Conservation (phyloP, 2,113 vertebrate genomes). For the Bubo bubo region DNA sequence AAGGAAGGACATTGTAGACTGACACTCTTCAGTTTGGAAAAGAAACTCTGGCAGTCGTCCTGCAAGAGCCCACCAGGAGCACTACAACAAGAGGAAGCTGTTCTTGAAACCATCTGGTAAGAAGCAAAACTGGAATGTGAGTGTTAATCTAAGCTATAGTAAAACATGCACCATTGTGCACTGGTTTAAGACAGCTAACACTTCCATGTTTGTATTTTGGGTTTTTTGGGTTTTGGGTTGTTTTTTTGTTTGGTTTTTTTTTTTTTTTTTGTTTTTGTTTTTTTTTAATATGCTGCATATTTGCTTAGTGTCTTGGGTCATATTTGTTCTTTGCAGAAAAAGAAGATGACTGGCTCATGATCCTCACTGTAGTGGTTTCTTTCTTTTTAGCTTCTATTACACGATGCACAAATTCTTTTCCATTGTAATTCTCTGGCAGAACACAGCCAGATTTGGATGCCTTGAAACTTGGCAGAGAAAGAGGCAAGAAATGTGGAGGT, state of each 20-base stretch:
- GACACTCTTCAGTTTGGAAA: neutral
- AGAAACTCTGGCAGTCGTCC: neutral
- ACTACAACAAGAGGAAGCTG: neutral
- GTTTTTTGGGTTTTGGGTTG: too few relatives aligned
- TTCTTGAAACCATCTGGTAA: neutral
- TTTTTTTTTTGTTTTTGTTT: too few relatives aligned
- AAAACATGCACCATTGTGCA: neutral
- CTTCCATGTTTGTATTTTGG: neutral
- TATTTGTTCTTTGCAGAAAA: neutral
- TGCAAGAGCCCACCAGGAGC: neutral
- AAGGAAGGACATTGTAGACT: neutral
- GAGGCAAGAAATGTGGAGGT: neutral
- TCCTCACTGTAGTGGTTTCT: neutral
- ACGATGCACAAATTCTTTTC: neutral
- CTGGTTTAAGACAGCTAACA: neutral
- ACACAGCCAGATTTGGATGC: neutral
- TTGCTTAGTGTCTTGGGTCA: neutral
- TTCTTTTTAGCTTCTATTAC: neutral
- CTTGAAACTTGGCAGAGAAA: neutral
- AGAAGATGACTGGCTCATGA: fast-evolving
- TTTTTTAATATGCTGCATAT: neutral
- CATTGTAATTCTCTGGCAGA: neutral
- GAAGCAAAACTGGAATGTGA: neutral
- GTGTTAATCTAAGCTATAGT: neutral
- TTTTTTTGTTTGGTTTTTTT: too few relatives aligned